Base-by-base conservation (phyloP, 2,888 invertebrate species). In the Nebria salina region DNA sequence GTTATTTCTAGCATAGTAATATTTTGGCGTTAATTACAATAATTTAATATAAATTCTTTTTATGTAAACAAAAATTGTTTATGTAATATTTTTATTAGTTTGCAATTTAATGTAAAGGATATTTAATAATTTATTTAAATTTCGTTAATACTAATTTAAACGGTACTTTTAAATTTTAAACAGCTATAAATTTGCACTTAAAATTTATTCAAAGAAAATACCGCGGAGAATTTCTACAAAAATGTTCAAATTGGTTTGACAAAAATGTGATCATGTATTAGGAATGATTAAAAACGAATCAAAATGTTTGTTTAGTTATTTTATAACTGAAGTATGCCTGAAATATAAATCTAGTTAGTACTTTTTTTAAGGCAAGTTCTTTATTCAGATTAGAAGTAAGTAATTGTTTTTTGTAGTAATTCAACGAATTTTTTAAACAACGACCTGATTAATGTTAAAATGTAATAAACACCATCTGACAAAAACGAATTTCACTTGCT, bases 401-500 rank as follows among this genome's bases (percentile, higher is more conserved):
- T 54, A 13, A 54, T 54, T 7, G 0, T 3, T 54, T 54, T 54
- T 54, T 54, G 54, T 54, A 54, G 7, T 8, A 54, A 54, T 54
- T 54, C 54, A 54, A 54, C 7, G 54, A 11, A 54, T 13, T 54
- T 54, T 54, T 54, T 54, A 11, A 54, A 8, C 54, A 54, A 54
- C 54, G 54, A 54, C 54, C 54, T 54, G 54, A 7, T 11, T 8
- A 54, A 8, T 7, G 8, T 54, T 54, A 54, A 7, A 54, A 54
- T 54, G 13, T 54, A 54, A 54, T 54, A 54, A 54, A 54, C 13
- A 54, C 54, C 54, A 54, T 54, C 4, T 70, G 70, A n/a, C 2
- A 70, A 20, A 34, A 70, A 54, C 13, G 13, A 20, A 26, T 70
- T 70, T 70, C 70, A 70, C 70, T 70, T 70, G 13, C 8, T 54